phyloP scores from a whole-genome alignment of 2,797 vertebrate species.

The Lithobates sylvaticus region DNA sequence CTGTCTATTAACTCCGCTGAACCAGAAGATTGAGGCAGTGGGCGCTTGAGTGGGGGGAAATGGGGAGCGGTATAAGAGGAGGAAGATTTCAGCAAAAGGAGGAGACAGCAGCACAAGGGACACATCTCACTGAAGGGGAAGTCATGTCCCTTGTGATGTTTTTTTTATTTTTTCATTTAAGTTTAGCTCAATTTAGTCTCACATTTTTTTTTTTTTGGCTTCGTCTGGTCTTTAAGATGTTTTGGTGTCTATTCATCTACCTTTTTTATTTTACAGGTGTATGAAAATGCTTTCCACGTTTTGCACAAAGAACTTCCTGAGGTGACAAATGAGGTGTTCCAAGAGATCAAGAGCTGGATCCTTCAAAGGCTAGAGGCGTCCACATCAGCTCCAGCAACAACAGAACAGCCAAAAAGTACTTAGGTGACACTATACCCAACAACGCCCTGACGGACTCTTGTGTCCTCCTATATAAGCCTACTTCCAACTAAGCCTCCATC shows the following conservation, averaged over 20 bases:
- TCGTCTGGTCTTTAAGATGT: neutral
- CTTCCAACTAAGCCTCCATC: constrained; percentile 3
- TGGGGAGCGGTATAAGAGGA: too few relatives aligned
- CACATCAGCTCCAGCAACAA: constrained; percentile 62
- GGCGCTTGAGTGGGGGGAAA: too few relatives aligned
- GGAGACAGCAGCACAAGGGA: too few relatives aligned
- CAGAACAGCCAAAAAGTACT: constrained; percentile 34
- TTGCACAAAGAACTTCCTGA: constrained; percentile 95
- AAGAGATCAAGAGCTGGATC: constrained; percentile 89
- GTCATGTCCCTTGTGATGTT: too few relatives aligned
- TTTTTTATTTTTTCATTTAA: too few relatives aligned
- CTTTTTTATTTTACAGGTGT: constrained; percentile 79
- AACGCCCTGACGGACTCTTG: neutral
- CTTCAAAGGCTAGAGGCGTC: constrained; percentile 79
- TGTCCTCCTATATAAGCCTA: constrained; percentile 15
- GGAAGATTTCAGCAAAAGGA: too few relatives aligned
- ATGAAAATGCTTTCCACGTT: constrained; percentile 89
- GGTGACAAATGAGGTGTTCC: constrained; percentile 85
- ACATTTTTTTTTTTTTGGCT: neutral
- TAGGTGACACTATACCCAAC: constrained; percentile 62
- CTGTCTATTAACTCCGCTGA: too few relatives aligned
- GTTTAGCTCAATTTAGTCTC: too few relatives aligned
- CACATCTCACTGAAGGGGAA: too few relatives aligned
- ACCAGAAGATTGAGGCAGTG: too few relatives aligned
- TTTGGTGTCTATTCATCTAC: neutral